phyloP scores from a whole-genome alignment of 2,797 vertebrate genomes.

The Aldrovandia affinis region DNA sequence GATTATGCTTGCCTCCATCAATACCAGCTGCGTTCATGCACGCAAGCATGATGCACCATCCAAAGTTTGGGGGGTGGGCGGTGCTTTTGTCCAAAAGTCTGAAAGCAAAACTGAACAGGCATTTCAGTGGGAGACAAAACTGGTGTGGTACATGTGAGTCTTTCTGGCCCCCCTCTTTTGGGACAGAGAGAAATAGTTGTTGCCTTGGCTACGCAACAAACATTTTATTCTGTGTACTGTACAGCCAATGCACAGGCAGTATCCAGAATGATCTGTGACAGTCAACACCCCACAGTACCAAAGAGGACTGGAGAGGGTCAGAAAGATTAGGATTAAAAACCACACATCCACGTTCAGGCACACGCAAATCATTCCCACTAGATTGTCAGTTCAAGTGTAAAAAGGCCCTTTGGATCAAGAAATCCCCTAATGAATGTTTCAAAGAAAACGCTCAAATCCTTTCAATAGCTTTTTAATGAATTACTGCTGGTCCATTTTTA shows the following conservation, averaged over 20 bases:
- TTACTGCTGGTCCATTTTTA: background rate
- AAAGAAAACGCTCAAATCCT: background rate
- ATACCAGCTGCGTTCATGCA: constrained; percentile 21
- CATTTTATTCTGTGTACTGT: background rate
- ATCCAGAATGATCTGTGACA: background rate
- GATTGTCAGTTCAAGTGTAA: too few relatives aligned
- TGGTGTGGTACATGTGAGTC: background rate
- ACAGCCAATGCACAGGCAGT: background rate
- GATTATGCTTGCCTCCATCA: background rate
- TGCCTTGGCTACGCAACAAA: background rate
- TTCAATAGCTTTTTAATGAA: background rate
- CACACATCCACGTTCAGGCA: too few relatives aligned
- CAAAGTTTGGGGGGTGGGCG: too few relatives aligned
- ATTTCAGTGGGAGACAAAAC: background rate
- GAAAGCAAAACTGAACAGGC: background rate
- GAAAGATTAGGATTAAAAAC: background rate
- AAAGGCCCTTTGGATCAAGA: background rate
- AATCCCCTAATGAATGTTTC: background rate
- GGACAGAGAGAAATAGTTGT: background rate
- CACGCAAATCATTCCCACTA: too few relatives aligned
- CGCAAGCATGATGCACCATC: too few relatives aligned
- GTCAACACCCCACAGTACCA: background rate
- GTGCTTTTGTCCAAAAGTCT: too few relatives aligned
- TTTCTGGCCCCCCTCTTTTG: background rate
- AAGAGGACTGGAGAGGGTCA: background rate